Conservation (phyloP, 2,888 invertebrate species). For the Scrobipalpa costella region DNA sequence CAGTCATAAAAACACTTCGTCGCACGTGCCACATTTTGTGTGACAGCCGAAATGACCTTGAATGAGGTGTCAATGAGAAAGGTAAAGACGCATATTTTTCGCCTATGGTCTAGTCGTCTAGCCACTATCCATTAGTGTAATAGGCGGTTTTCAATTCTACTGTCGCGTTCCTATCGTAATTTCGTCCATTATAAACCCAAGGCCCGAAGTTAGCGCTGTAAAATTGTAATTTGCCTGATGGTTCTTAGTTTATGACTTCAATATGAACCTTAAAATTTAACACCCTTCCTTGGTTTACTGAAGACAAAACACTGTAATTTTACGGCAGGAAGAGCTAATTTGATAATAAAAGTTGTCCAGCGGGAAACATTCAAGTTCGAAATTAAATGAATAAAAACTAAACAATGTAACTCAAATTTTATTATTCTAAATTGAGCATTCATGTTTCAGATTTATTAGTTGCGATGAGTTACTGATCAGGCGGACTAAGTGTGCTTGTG, state of each 20-base stretch:
- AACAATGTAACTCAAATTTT: too few species aligned
- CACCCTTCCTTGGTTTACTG: conserved; percentile 10
- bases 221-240: conserved; percentile 22
- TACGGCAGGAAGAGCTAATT: conserved; percentile 1
- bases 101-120: conserved; percentile 21
- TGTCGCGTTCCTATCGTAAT: not conserved
- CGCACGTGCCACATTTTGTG: too few species aligned
- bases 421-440: too few species aligned
- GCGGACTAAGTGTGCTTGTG: too few species aligned
- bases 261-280: conserved; percentile 20
- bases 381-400: too few species aligned
- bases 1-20: too few species aligned
- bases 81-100: not conserved
- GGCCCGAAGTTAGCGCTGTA: not conserved
- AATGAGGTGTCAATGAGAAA: not conserved
- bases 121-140: conserved; percentile 28
- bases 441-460: too few species aligned
- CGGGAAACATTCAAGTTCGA: too few species aligned
- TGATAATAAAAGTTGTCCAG: too few species aligned
- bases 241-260: conserved; percentile 13
- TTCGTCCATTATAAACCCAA: not conserved
- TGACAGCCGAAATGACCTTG: too few species aligned
- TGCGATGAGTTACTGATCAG: too few species aligned
- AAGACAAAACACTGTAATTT: conserved; percentile 3
- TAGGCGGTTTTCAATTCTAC: conserved; percentile 20